Percentiles rank a stretch among this genome's conserved stretches.
These are phyloP conservation scores for Stenotaenia linearis DNA, from an alignment of 2,888 invertebrate genomes.

Conservation along the genomic window DNA sequence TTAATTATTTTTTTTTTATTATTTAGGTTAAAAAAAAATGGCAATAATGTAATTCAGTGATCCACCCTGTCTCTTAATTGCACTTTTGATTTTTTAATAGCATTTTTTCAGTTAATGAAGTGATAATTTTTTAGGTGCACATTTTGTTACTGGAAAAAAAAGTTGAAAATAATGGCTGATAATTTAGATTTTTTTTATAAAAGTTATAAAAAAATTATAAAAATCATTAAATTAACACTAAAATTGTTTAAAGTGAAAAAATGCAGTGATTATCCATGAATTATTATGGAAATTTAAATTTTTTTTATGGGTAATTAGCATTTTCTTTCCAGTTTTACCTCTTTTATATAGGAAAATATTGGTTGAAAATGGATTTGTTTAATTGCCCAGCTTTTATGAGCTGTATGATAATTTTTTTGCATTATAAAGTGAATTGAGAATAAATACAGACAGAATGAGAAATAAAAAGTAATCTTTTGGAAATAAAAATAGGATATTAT, in stretches of 20 bases:
- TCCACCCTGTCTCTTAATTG: constrained; percentile 8
- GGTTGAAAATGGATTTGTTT: neutral
- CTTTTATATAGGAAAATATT: too few relatives aligned
- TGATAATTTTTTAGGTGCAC: constrained; percentile 1
- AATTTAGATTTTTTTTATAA: too few relatives aligned
- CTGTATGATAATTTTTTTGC: too few relatives aligned
- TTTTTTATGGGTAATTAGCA: constrained; percentile 1
- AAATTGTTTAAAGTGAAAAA: too few relatives aligned
- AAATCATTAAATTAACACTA: too few relatives aligned
- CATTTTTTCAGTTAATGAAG: neutral
- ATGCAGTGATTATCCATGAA: neutral
- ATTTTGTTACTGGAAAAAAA: neutral
- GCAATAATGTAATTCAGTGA: constrained; percentile 23
- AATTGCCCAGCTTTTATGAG: neutral
- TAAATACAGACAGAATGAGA: neutral
- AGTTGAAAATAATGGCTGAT: too few relatives aligned
- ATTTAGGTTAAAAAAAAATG: neutral
- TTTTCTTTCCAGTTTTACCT: too few relatives aligned
- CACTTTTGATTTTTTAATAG: neutral
- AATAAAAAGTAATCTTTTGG: too few relatives aligned
- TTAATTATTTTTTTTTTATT: neutral
- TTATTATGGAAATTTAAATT: neutral
- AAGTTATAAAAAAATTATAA: too few relatives aligned
- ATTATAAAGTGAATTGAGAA: too few relatives aligned
- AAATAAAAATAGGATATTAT: too few relatives aligned